Evolutionary conservation across 2,797 vertebrate species (phyloP).

Genomic region (Sebastiscus tertius): DNA sequence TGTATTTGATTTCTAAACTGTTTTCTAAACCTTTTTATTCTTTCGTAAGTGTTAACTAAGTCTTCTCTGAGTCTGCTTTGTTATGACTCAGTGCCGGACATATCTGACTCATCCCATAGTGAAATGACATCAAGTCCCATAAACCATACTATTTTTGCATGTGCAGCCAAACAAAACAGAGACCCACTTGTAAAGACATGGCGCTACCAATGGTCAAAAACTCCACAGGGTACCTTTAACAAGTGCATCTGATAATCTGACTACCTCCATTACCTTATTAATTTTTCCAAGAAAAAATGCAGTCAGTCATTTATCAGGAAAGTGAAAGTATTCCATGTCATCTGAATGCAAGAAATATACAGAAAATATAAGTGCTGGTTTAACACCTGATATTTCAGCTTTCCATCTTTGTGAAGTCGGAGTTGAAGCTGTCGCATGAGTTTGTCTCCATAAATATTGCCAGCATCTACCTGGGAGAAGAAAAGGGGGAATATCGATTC

Average conservation of each 20-base stretch:
- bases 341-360: background rate
- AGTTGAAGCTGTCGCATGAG: constrained; percentile 88
- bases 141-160: too few species aligned
- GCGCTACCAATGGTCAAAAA: too few species aligned
- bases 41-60: background rate
- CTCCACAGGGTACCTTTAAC: background rate
- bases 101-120: too few species aligned
- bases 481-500: background rate
- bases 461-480: constrained; percentile 88
- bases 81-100: background rate
- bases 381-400: constrained; percentile 93
- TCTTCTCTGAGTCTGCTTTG: background rate
- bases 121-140: too few species aligned
- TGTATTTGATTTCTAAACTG: background rate
- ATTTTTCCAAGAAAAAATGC: background rate
- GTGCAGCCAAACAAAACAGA: too few species aligned
- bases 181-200: too few species aligned
- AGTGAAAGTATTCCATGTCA: background rate
- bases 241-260: background rate
- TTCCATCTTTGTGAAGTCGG: constrained; percentile 90
- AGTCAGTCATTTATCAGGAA: background rate
- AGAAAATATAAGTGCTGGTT: background rate
- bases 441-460: constrained; percentile 91
- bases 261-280: background rate
- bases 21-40: background rate